Evolutionary conservation across 1,140 invertebrate genomes (phyloP), one percentile per base, ranked within the genome.

Genomic region (Cotesia vestalis): DNA sequence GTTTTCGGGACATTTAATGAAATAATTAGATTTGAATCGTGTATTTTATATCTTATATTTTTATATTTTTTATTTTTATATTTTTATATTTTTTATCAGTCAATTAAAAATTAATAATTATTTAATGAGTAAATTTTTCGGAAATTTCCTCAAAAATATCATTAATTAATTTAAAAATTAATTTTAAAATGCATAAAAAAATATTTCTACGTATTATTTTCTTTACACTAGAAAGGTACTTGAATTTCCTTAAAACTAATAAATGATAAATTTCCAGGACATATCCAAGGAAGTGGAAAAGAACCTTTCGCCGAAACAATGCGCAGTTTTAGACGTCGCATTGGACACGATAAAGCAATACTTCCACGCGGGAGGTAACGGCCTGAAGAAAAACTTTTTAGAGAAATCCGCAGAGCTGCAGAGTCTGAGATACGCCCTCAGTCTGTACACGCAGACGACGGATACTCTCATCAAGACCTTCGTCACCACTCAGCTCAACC

Each of bases 381-480:
- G 98, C n/a, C 89, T 99, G n/a, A 99, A 99, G 89, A 99, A 99
- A 84, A 94, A 93, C 0, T 99, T 98, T 90, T 88, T 99, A 40
- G 98, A 99, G 81, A 99, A 99, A 88, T 98, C 96, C 73, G 89
- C 96, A 0, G 98, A 99, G 83, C 86, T 99, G 20, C 96, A 99
- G 85, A 98, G 96, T 69, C 88, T 99, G 61, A 91, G 97, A 83
- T 99, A 99, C 80, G 98, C 98, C 3, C 90, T 99, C 11, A 99
- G 97, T 66, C 88, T 99, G 55, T 99, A 99, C 89, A 99, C 98
- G 1, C 98, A 99, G 89, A 99, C 98, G 4, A 99, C 98, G 4
- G 98, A 99, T 81, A 97, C 98, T 4, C 90, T 99, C 38, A 99
- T 99, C 79, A 98, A 99, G 86, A 99, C 97, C 1, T 99, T 99